A percentile compares a stretch with the other conserved stretches of the same genome.
These are phyloP conservation scores for Macrotis lagotis DNA, from an alignment of 2,113 vertebrate genomes.

Conservation along the genomic window DNA sequence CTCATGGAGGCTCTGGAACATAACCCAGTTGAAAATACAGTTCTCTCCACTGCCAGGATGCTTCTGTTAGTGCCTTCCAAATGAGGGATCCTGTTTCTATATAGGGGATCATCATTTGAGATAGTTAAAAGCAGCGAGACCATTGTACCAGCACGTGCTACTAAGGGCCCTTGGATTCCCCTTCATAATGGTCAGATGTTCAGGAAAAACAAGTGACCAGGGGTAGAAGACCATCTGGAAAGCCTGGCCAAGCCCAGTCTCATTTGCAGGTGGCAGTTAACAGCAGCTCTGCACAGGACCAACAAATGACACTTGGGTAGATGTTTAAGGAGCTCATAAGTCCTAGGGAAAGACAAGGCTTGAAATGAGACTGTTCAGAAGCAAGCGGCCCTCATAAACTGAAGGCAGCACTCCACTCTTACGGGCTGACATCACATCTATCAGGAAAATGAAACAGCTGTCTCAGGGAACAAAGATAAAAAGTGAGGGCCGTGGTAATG, in stretches of 20 bases:
- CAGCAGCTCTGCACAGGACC: conserved; percentile 62
- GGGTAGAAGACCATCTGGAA: not conserved
- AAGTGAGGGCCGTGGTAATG: conserved; percentile 86
- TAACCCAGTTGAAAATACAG: conserved; percentile 75
- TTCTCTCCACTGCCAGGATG: conserved; percentile 66
- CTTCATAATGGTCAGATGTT: conserved; percentile 69
- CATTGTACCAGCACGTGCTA: conserved; percentile 60
- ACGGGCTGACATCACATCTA: conserved; percentile 89
- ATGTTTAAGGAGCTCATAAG: conserved; percentile 80
- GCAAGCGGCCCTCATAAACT: conserved; percentile 86
- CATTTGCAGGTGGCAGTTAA: conserved; percentile 61
- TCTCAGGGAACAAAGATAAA: conserved; percentile 87
- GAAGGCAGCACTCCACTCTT: conserved; percentile 85
- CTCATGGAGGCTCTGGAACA: conserved; percentile 72
- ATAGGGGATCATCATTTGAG: conserved; percentile 68
- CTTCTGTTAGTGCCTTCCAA: conserved; percentile 75
- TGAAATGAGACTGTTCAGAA: conserved; percentile 81
- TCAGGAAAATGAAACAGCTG: conserved; percentile 91
- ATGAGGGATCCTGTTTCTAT: conserved; percentile 63
- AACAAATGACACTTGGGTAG: conserved; percentile 71
- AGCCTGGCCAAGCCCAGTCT: conserved; percentile 45
- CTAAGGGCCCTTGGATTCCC: conserved; percentile 69
- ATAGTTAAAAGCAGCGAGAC: conserved; percentile 74
- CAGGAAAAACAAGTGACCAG: conserved; percentile 61
- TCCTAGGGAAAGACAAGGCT: conserved; percentile 80